Evolutionary conservation across 2,888 invertebrate species (phyloP).

Genomic region (Thecophora atra): DNA sequence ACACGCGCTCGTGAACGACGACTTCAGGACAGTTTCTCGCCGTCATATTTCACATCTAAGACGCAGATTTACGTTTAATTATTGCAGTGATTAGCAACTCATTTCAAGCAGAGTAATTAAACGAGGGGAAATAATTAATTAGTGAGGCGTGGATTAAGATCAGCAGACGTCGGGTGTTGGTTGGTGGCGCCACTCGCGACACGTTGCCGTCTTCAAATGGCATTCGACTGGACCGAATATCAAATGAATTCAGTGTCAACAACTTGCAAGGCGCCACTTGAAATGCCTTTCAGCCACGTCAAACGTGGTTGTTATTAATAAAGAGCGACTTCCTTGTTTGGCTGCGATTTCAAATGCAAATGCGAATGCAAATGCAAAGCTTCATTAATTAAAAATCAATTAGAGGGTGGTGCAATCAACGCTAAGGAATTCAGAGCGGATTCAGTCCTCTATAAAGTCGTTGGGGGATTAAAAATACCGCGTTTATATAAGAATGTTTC

Average conservation of each 20-base stretch:
- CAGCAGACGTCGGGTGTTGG: slow-evolving; percentile 12
- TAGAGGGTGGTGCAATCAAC: background rate
- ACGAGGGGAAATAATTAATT: slow-evolving; percentile 13
- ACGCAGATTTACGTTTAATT: slow-evolving; percentile 4
- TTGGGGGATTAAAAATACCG: no score
- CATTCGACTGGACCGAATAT: slow-evolving; percentile 38
- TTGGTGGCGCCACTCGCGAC: slow-evolving; percentile 24
- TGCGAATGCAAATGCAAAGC: background rate
- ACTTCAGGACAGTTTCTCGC: background rate
- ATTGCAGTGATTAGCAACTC: slow-evolving; percentile 12
- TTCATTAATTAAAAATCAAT: background rate
- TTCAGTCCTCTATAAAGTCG: background rate
- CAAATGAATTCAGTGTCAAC: slow-evolving; percentile 45
- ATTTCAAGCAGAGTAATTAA: slow-evolving; percentile 7
- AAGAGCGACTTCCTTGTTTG: slow-evolving; percentile 26
- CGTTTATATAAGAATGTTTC: no score
- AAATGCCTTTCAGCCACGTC: background rate
- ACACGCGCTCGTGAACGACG: background rate
- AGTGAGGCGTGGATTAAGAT: background rate
- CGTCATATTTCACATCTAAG: slow-evolving; percentile 6
- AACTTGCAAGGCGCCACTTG: slow-evolving; percentile 35
- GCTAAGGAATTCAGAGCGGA: background rate
- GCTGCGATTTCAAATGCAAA: background rate
- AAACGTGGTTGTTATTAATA: slow-evolving; percentile 30
- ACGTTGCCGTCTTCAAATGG: slow-evolving; percentile 13